A percentile compares a stretch with the other conserved stretches of the same genome.
Conservation (phyloP, 2,113 vertebrate genomes). For the Charina bottae region DNA sequence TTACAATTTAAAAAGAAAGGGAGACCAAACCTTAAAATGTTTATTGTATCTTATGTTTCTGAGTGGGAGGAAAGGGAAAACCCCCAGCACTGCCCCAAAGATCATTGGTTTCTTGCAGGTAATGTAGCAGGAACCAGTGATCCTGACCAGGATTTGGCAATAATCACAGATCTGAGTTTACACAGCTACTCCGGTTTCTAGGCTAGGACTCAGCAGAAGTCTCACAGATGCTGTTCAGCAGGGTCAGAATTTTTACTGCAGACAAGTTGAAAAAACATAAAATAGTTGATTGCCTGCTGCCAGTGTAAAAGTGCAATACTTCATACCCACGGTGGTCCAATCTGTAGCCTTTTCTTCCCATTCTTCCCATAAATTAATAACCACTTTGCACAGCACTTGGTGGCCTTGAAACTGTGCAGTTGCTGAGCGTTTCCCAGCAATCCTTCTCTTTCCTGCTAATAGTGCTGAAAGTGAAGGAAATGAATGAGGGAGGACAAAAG, state of each 20-base stretch:
- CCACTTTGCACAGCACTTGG: neutral
- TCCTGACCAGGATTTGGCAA: neutral
- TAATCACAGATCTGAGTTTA: neutral
- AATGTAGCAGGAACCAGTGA: neutral
- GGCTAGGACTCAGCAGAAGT: neutral
- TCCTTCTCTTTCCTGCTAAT: neutral
- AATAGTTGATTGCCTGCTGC: neutral
- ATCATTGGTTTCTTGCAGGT: neutral
- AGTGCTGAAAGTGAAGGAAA: neutral
- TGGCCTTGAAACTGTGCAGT: neutral
- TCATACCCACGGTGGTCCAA: neutral
- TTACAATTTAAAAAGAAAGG: neutral
- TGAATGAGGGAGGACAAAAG: neutral
- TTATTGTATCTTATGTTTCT: neutral
- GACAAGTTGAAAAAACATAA: neutral
- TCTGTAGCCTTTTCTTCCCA: neutral
- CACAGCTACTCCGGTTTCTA: neutral
- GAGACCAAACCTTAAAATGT: neutral
- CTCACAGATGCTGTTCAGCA: neutral
- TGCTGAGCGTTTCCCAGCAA: neutral
- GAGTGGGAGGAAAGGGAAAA: neutral
- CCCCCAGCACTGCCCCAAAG: neutral
- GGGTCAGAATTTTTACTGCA: neutral
- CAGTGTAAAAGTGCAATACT: neutral
- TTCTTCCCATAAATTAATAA: neutral